phyloP scores from a whole-genome alignment of 2,888 invertebrate genomes.

The Agrochola circellaris region DNA sequence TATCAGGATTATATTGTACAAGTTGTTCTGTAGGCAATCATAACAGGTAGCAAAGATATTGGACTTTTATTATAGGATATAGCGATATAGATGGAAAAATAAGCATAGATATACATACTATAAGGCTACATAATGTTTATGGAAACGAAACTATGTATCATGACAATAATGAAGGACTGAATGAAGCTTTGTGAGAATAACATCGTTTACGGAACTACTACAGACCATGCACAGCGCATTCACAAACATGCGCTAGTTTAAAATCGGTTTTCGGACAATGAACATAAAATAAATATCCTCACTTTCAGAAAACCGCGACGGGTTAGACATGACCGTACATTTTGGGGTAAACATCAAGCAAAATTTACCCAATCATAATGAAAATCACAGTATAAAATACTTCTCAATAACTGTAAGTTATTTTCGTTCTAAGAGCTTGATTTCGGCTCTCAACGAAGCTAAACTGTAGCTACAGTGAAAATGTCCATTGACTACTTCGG shows the following conservation, averaged over 20 bases:
- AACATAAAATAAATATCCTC: constrained; percentile 67
- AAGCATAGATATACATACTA: constrained; percentile 70
- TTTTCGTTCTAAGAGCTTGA: constrained; percentile 19
- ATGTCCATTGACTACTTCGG: background rate
- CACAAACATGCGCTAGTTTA: constrained; percentile 59
- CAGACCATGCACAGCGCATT: constrained; percentile 67
- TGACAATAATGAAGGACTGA: constrained; percentile 70
- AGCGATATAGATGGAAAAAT: constrained; percentile 71
- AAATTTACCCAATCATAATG: background rate
- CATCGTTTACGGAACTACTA: constrained; percentile 63
- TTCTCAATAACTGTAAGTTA: background rate
- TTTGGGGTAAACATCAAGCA: background rate
- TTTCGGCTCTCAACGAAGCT: constrained; percentile 32
- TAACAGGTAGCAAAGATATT: constrained; percentile 62
- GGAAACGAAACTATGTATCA: constrained; percentile 62
- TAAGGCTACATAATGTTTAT: constrained; percentile 65
- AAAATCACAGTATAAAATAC: background rate
- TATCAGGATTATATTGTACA: constrained; percentile 56
- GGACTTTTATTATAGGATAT: constrained; percentile 67
- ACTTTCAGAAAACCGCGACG: constrained; percentile 59
- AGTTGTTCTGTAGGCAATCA: constrained; percentile 62
- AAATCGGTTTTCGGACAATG: constrained; percentile 55
- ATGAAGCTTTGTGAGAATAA: constrained; percentile 71
- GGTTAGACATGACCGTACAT: constrained; percentile 60
- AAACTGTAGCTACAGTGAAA: background rate